A percentile compares a stretch with the other conserved stretches of the same genome.
phyloP scores from a whole-genome alignment of 2,888 invertebrate species.

The Diogma glabrata region DNA sequence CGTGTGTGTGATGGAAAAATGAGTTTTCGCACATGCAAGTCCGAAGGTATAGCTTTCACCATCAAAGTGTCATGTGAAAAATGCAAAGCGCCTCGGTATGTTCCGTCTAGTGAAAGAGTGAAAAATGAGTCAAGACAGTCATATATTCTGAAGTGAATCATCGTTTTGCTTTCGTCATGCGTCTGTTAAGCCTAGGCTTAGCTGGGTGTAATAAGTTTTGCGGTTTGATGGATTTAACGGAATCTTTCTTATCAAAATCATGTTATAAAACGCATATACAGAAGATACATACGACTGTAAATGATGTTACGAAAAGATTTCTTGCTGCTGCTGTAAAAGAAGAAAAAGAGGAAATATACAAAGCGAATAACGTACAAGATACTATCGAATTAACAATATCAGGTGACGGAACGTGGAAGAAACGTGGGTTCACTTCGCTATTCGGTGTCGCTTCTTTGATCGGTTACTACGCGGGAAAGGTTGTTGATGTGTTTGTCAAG shows the following conservation, averaged over 20 bases:
- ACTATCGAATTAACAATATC: neutral
- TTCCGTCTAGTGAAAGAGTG: no score
- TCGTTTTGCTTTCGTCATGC: neutral
- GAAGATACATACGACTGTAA: neutral
- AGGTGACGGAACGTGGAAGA: neutral
- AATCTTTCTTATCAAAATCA: neutral
- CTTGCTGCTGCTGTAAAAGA: neutral
- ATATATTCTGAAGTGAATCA: neutral
- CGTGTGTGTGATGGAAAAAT: no score
- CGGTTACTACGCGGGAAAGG: neutral
- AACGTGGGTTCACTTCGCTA: neutral
- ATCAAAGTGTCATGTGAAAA: no score
- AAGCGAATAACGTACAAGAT: neutral
- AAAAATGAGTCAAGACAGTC: no score
- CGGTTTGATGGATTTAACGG: conserved; percentile 19
- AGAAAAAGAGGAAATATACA: neutral
- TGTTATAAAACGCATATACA: neutral
- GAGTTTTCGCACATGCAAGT: no score
- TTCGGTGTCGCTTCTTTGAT: neutral
- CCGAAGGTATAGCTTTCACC: no score
- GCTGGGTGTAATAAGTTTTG: neutral
- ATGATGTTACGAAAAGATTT: neutral
- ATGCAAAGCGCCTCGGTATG: no score
- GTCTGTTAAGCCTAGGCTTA: neutral
- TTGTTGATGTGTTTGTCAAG: neutral